These are phyloP conservation scores for Metellina segmentata DNA, from an alignment of 2,888 invertebrate genomes.

Conservation along the genomic window DNA sequence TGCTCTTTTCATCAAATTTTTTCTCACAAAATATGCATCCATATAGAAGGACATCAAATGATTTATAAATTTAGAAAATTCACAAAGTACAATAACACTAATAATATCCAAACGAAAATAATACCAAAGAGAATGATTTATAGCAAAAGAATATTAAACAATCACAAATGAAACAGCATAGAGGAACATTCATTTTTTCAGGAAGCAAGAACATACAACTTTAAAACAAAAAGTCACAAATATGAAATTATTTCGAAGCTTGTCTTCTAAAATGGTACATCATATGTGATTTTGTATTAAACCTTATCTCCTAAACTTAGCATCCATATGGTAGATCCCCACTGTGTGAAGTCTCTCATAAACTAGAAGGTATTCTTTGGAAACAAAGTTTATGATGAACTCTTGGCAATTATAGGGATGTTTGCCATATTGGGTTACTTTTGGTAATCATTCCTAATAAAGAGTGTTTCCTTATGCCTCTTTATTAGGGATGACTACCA, in stretches of 20 bases:
- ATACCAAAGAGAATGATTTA: not conserved
- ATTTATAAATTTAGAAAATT: not conserved
- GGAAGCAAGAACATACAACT: not conserved
- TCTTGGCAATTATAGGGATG: no score
- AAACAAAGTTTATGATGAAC: no score
- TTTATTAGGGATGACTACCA: no score
- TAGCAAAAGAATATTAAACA: not conserved
- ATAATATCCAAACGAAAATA: not conserved
- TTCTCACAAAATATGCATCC: no score
- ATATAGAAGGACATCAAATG: no score
- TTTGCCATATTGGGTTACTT: no score
- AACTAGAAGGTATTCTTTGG: no score
- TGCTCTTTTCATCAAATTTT: no score
- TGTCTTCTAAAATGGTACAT: not conserved
- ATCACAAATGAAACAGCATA: not conserved
- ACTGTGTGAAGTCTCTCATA: slow-evolving; percentile 32
- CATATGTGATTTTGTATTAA: slow-evolving; percentile 9
- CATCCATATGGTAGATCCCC: slow-evolving; percentile 10
- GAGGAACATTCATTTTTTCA: not conserved
- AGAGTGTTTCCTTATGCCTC: no score
- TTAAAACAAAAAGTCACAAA: not conserved
- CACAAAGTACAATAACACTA: not conserved
- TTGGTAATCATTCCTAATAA: no score
- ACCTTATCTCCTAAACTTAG: not conserved
- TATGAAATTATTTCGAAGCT: not conserved